Base-by-base conservation (phyloP, 2,797 vertebrate genomes). In the Rhinatrema bivittatum region DNA sequence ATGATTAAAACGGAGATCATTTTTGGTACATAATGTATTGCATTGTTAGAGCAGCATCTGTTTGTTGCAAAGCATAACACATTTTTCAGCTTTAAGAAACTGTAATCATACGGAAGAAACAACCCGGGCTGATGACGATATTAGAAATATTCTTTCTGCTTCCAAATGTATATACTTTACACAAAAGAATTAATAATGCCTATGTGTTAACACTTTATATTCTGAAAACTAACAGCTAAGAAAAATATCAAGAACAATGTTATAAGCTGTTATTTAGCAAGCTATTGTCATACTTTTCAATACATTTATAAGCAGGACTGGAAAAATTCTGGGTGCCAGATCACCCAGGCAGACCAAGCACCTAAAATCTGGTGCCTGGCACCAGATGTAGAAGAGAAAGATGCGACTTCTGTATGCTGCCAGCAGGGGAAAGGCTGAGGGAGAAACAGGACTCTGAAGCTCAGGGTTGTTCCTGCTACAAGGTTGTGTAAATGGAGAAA, bases 1-100 rank as follows among this genome's bases (percentile, higher is more conserved):
- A 91, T 87, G 92, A 94, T 91, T 91, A 94, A 93, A 93, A 93
- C 77, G 87, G 87, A 91, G 87, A 91, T 91, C 84, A 87, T 90
- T 94, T 91, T 90, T 89, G 86, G 89, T 94, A 89, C 87, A 94
- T 91, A 92, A 94, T 89, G 81, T 87, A 94, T 90, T 88, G 79
- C 87, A 90, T 81, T 92, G 88, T 94, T 94, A 90, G 77, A 91
- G 85, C 77, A 91, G 91, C 91, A 96, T 93, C 90, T 94, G 92
- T 91, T 95, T 91, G 86, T 89, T 87, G 91, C 82, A 89, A 80
- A 90, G 86, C 82, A 87, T 81, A 92, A 94, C 90, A 90, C 86
- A 91, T 91, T 95, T 89, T 90, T 91, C 89, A 94, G 86, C 85
- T 94, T 92, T 92, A 85, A 90, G 82, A 90, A 92, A 91, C 87